Evolutionary conservation across 1,140 invertebrate species (phyloP), one percentile per base, ranked within the genome.

Genomic region (Musca domestica): DNA sequence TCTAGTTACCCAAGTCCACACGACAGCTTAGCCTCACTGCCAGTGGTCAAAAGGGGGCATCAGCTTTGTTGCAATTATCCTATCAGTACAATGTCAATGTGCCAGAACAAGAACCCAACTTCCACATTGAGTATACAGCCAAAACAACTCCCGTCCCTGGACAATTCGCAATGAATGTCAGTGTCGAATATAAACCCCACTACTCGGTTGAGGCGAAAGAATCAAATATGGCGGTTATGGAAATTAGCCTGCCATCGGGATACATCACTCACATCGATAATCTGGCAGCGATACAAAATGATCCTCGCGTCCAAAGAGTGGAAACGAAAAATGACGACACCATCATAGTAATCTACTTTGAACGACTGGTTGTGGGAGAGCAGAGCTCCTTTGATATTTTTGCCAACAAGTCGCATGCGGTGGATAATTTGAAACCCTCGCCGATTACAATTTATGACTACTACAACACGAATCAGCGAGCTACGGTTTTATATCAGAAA

Each of bases 151-250:
- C 34, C 2, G 5, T 41, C 2, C 10, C 34, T 41, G 34, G 34
- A 7, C 34, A 41, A 41, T 41, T 41, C 5, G 4, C 34, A 12
- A 5, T 41, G 34, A 41, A 41, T 41, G 34, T 41, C 12, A 41
- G 34, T 41, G 34, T 10, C 12, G 34, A 5, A 12, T 41, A 41
- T 41, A 41, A 41, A 41, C 34, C 34, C 12, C 34, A 41, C 6
- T 12, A 5, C 2, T 7, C 4, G 2, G 34, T 5, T 12, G 34
- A 10, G 2, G 2, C 6, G 34, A 12, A 41, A 2, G 34, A 41
- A 49, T 91, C 90, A 72, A 95, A 95, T 75, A 95, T 95, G 93
- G 93, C 91, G 51, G 91, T 95, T 2, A 91, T 95, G 88, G 93
- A 95, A 83, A 88, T 95, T 0, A 87, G 86, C 65, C 83, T 95